Conservation (phyloP, 2,888 invertebrate genomes). For the Lasioglossum pauxillum region DNA sequence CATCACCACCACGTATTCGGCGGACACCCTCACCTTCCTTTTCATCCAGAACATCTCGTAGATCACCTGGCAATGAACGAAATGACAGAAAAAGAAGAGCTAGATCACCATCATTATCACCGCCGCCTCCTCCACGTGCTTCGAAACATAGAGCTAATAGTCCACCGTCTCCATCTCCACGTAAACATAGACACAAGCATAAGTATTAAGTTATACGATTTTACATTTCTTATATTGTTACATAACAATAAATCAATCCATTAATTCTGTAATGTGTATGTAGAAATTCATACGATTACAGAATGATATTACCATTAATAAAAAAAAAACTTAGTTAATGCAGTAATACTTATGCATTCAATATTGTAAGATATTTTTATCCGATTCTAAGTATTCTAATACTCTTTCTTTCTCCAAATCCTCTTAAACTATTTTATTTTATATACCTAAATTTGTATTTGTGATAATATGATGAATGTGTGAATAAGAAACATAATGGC, state of each 20-base stretch:
- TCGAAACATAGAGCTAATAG: conserved; percentile 80
- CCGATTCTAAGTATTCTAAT: conserved; percentile 31
- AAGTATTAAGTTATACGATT: conserved; percentile 83
- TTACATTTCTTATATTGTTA: conserved; percentile 32
- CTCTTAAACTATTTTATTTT: conserved; percentile 37
- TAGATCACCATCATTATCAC: conserved; percentile 82
- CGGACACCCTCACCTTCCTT: conserved; percentile 82
- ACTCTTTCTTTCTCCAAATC: conserved; percentile 23
- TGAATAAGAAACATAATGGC: conserved; percentile 2
- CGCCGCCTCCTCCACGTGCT: conserved; percentile 79
- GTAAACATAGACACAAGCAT: conserved; percentile 86
- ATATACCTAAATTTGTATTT: conserved; percentile 38
- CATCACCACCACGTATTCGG: conserved; percentile 81
- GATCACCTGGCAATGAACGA: conserved; percentile 77
- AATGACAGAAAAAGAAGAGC: conserved; percentile 79
- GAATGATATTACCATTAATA: conserved; percentile 37
- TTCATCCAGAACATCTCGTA: conserved; percentile 76
- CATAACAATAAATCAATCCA: conserved; percentile 27
- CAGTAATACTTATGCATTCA: conserved; percentile 32
- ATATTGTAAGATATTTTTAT: conserved; percentile 42
- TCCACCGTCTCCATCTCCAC: conserved; percentile 84
- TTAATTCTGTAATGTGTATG: conserved; percentile 29
- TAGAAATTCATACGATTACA: conserved; percentile 27
- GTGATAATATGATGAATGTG: conserved; percentile 3
- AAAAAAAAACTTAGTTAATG: conserved; percentile 36